These are phyloP conservation scores for Himalopsyche phryganea DNA, from an alignment of 1,140 invertebrate genomes.

Conservation along the genomic window DNA sequence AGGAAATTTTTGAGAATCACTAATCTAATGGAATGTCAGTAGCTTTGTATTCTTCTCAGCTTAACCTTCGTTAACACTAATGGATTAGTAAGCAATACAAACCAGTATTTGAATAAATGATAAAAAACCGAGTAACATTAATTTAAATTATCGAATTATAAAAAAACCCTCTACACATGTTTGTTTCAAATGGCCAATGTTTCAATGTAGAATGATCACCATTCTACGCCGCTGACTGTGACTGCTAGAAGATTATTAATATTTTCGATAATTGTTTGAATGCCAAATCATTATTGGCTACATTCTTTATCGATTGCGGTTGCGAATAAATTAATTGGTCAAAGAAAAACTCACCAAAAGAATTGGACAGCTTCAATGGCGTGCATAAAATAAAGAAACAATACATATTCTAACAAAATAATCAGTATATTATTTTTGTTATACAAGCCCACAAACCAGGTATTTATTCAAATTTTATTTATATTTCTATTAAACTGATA, in stretches of 20 bases:
- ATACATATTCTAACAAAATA: too few species aligned
- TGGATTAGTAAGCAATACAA: constrained; percentile 33
- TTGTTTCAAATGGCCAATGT: constrained; percentile 19
- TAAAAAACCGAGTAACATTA: constrained; percentile 23
- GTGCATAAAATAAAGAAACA: too few species aligned
- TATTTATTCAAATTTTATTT: too few species aligned
- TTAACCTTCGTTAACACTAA: constrained; percentile 33
- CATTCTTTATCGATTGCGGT: too few species aligned
- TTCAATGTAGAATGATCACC: constrained; percentile 1
- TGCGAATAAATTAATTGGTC: too few species aligned
- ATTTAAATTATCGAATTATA: constrained; percentile 31
- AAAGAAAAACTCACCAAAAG: too few species aligned
- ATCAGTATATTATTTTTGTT: too few species aligned
- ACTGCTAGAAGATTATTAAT: background rate
- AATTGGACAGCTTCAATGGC: too few species aligned
- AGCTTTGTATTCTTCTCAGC: constrained; percentile 32
- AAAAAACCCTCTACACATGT: constrained; percentile 19
- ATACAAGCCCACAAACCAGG: too few species aligned
- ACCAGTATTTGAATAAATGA: constrained; percentile 29
- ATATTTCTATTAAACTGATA: too few species aligned
- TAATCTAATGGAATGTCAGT: constrained; percentile 27
- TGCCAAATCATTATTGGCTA: background rate
- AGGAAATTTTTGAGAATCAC: too few species aligned
- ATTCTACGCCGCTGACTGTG: background rate
- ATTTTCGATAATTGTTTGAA: constrained; percentile 1